Base-by-base conservation (phyloP, 1,140 invertebrate genomes). In the Lanistes nyassanus region DNA sequence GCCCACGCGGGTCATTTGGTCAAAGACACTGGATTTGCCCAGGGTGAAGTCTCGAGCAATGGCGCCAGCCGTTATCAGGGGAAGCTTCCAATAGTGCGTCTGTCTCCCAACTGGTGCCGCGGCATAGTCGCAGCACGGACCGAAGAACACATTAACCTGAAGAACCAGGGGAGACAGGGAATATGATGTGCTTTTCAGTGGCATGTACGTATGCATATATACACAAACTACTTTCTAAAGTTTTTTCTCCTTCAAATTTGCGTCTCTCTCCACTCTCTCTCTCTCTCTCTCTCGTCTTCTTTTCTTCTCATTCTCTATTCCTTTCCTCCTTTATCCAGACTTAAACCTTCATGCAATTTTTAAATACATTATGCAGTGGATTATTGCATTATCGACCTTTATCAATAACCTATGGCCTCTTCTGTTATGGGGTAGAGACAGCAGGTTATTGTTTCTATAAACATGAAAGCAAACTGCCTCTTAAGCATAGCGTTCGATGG, bases 91-190 rank as follows among this genome's bases (percentile, higher is more conserved):
- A 36, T 79, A 83, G 56, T 75, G 56, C 2, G 94, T 92, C 86
- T 97, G 97, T 26, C 96, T 91, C 0, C 94, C 94, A 5, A 98
- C 95, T 0, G 96, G 96, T 0, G 96, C 96, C 66, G 97, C 92
- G 1, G 95, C 95, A 55, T 96, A 98, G 81, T 96, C 95, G 88
- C 96, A 97, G 11, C 96, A 93, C 0, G 96, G 94, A 0, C 96
- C 96, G 82, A 98, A 92, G 85, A 2, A 94, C 94, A 90, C 62
- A 47, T 66, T 23, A 23, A 68, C 70, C 70, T 72, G 70, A 1
- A 23, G n/a, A 60, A 26, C 9, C 1, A 60, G 29, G n/a, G 29
- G 1, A 23, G 56, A 60, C 11, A 5, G 2, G 29, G n/a, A 60
- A 60, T 60, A 60, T 9, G n/a, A 1, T 47, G 42, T 13, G 42